Conservation (phyloP, 1,140 invertebrate genomes). For the Phymastichus coffea region DNA sequence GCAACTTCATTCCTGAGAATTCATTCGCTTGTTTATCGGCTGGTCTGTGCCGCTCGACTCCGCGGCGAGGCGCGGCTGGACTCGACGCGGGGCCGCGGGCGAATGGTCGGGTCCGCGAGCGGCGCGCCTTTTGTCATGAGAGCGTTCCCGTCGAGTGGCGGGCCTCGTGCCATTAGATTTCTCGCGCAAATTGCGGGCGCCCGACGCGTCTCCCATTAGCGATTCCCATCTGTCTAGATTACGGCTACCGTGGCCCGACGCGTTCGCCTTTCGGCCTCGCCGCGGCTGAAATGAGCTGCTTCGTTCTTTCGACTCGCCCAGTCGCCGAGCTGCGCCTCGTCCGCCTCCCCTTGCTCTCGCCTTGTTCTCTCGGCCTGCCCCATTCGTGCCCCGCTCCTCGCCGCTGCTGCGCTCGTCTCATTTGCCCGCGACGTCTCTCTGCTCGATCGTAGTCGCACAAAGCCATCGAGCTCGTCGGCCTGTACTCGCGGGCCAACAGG, state of each 20-base stretch:
- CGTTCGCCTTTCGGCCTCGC: conserved; percentile 22
- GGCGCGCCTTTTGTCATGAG: conserved; percentile 42
- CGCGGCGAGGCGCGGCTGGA: conserved; percentile 14
- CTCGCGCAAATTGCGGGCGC: conserved; percentile 45
- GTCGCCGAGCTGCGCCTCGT: too few species aligned
- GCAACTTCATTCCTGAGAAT: too few species aligned
- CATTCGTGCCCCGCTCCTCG: neutral
- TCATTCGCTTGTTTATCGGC: too few species aligned
- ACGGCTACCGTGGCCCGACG: conserved; percentile 27
- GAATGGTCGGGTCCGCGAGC: conserved; percentile 40
- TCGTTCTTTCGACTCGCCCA: conserved; percentile 17
- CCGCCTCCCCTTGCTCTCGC: neutral
- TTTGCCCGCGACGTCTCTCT: too few species aligned
- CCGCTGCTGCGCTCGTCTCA: neutral
- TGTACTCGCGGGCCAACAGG: too few species aligned
- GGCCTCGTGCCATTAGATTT: conserved; percentile 46
- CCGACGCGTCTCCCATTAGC: conserved; percentile 45
- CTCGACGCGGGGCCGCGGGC: conserved; percentile 35
- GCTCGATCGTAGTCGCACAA: too few species aligned
- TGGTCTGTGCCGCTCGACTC: too few species aligned
- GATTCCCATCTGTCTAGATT: conserved; percentile 49
- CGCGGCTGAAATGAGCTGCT: conserved; percentile 15
- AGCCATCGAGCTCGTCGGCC: too few species aligned
- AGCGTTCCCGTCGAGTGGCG: conserved; percentile 36
- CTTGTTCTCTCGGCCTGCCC: neutral